Percentiles rank a stretch among this genome's conserved stretches.
These are phyloP conservation scores for Vulpes ferrilata DNA, from an alignment of 2,113 vertebrate genomes.

Conservation along the genomic window DNA sequence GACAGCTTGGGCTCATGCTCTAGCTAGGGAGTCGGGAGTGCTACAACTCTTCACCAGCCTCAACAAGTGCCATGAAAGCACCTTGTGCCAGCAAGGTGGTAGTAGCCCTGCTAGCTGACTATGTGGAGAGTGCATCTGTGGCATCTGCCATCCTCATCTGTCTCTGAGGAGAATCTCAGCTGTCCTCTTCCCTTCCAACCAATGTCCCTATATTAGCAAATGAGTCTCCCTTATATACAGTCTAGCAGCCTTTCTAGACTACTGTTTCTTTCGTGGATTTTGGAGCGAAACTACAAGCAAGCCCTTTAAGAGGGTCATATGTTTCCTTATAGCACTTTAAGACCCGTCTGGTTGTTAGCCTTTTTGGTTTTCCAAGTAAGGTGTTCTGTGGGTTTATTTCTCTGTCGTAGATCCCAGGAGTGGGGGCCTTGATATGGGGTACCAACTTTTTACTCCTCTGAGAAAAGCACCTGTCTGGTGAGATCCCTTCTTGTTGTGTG, in stretches of 20 bases:
- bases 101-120: not conserved
- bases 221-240: not conserved
- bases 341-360: not conserved
- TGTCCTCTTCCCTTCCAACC: not conserved
- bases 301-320: not conserved
- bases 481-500: not conserved
- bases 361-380: not conserved
- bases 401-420: not conserved
- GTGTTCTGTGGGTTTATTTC: not conserved
- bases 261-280: not conserved
- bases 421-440: not conserved
- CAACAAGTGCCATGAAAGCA: not conserved
- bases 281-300: not conserved
- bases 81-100: not conserved
- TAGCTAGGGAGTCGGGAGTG: not conserved
- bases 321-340: not conserved
- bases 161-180: not conserved
- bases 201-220: not conserved
- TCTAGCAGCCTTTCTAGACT: not conserved
- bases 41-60: not conserved
- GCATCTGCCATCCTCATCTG: not conserved
- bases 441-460: not conserved
- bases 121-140: not conserved
- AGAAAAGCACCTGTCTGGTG: not conserved
- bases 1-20: not conserved